phyloP scores from a whole-genome alignment of 2,113 vertebrate genomes.

The Sorex araneus region DNA sequence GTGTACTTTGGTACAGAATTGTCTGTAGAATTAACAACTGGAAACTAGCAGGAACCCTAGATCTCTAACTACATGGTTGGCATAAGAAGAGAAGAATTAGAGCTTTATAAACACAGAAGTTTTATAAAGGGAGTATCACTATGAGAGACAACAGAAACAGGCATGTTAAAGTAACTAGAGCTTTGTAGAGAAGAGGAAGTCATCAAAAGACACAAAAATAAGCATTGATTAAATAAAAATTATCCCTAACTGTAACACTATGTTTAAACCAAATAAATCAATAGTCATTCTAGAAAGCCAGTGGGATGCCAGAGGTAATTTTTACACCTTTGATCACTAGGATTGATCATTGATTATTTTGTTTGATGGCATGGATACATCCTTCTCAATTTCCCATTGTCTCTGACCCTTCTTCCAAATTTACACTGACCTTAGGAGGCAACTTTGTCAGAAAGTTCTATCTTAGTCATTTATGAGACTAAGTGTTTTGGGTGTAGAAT shows the following conservation, averaged over 20 bases:
- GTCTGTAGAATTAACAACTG: background rate
- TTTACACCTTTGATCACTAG: slow-evolving; percentile 45
- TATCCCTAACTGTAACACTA: slow-evolving; percentile 25
- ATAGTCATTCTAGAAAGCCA: background rate
- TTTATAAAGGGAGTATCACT: background rate
- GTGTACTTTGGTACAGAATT: background rate
- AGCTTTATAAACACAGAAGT: background rate
- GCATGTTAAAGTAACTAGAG: background rate
- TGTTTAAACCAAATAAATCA: slow-evolving; percentile 63
- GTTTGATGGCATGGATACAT: background rate
- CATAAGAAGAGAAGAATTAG: background rate
- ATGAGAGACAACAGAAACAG: background rate
- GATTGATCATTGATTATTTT: slow-evolving; percentile 53
- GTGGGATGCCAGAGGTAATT: background rate
- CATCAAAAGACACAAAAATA: slow-evolving; percentile 24
- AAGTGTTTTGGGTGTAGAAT: background rate
- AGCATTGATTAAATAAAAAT: slow-evolving; percentile 49
- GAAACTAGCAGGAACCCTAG: background rate
- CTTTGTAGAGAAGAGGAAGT: background rate
- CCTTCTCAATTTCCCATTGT: background rate
- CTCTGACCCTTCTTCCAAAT: background rate
- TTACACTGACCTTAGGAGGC: background rate
- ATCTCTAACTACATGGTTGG: background rate
- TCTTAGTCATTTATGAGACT: background rate
- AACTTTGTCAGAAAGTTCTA: fast-evolving